A percentile compares a stretch with the other conserved stretches of the same genome.
Conservation (phyloP, 1,140 invertebrate species). For the Glossosoma conforme region DNA sequence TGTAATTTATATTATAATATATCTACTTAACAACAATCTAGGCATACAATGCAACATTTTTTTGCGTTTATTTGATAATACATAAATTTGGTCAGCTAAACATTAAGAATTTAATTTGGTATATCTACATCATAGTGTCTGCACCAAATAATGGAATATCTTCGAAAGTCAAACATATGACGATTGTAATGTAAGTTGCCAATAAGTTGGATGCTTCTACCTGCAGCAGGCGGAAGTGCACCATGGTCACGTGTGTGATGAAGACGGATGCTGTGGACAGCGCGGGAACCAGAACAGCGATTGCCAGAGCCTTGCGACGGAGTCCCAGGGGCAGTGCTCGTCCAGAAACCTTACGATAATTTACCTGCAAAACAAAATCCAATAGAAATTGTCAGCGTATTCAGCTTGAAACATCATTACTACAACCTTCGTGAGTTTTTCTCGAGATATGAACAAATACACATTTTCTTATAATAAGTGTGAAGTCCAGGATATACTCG, state of each 20-base stretch:
- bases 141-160: too few species aligned
- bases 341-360: slow-evolving; percentile 51
- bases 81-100: not conserved
- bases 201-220: too few species aligned
- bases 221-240: slow-evolving; percentile 56
- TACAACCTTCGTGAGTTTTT: too few species aligned
- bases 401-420: too few species aligned
- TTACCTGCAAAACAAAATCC: slow-evolving; percentile 37
- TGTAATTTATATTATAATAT: not conserved
- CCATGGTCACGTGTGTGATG: slow-evolving; percentile 60
- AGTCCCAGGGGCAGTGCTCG: slow-evolving; percentile 45
- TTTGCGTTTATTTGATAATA: slow-evolving; percentile 27
- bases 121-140: too few species aligned
- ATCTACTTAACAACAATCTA: too few species aligned
- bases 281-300: slow-evolving; percentile 52
- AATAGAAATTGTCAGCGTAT: too few species aligned
- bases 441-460: too few species aligned
- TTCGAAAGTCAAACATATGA: not conserved
- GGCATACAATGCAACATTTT: too few species aligned
- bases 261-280: slow-evolving; percentile 56
- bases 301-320: slow-evolving; percentile 46
- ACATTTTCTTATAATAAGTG: too few species aligned
- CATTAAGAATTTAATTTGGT: too few species aligned
- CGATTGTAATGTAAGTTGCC: not conserved
- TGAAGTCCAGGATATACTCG: too few species aligned